Evolutionary conservation across 1,140 invertebrate genomes (phyloP).

Genomic region (Coptotermes formosanus): DNA sequence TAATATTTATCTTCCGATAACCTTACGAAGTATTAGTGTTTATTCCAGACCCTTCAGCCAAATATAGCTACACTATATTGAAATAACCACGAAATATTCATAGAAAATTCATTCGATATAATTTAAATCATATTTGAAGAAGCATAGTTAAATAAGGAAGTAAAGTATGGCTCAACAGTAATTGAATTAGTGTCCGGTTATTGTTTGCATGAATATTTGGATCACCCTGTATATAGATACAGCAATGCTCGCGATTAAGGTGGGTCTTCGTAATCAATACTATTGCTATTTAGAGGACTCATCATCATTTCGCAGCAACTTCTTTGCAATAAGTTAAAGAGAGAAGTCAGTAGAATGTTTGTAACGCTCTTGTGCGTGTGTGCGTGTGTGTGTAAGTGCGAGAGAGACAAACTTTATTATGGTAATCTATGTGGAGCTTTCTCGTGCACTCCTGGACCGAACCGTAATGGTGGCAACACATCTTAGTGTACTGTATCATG

Average conservation of each 20-base stretch:
- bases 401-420: slow-evolving; percentile 21
- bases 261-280: not conserved
- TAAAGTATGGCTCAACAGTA: no score
- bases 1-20: no score
- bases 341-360: not conserved
- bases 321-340: not conserved
- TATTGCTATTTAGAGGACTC: not conserved
- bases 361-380: not conserved
- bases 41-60: no score
- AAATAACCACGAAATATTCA: no score
- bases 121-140: no score
- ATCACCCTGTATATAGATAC: not conserved
- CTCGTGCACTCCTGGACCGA: not conserved
- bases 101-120: no score
- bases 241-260: not conserved
- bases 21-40: no score
- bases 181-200: no score
- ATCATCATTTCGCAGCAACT: slow-evolving; percentile 5
- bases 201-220: no score
- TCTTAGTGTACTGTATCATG: slow-evolving; percentile 26
- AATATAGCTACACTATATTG: no score
- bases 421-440: slow-evolving; percentile 25
- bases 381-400: not conserved
- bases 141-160: no score
- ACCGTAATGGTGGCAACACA: slow-evolving; percentile 21